Percentiles rank a stretch among this genome's conserved stretches.
Evolutionary conservation across 2,113 vertebrate genomes (phyloP).

Genomic region (Trematomus loennbergii): DNA sequence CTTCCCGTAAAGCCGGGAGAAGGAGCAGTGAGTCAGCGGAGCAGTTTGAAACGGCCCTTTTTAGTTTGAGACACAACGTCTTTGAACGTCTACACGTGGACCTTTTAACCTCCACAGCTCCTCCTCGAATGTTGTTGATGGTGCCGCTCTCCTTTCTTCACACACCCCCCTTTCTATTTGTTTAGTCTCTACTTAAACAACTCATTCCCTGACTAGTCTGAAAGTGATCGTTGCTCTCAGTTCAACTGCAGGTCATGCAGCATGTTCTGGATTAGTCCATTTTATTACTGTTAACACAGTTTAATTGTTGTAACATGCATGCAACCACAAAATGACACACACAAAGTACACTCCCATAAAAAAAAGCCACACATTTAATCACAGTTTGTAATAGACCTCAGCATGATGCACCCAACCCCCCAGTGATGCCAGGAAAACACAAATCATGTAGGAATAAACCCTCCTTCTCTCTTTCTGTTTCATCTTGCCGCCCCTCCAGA

Average conservation of each 20-base stretch:
- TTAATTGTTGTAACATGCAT: conserved; percentile 8
- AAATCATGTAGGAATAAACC: conserved; percentile 46
- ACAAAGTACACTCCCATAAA: conserved; percentile 32
- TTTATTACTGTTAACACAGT: not conserved
- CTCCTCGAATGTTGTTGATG: conserved; percentile 25
- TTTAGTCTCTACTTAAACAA: conserved; percentile 34
- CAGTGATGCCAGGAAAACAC: conserved; percentile 53
- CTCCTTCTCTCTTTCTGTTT: conserved; percentile 42
- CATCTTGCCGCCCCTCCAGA: conserved; percentile 49
- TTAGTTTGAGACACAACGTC: conserved; percentile 57
- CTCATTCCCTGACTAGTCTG: conserved; percentile 6
- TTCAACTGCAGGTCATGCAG: conserved; percentile 40
- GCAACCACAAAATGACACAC: conserved; percentile 32
- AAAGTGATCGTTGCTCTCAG: conserved; percentile 27
- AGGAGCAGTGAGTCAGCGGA: conserved; percentile 81
- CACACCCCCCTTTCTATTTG: conserved; percentile 8
- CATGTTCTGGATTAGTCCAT: not conserved
- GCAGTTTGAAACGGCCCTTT: conserved; percentile 68
- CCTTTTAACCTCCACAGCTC: conserved; percentile 36
- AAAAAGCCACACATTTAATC: conserved; percentile 45
- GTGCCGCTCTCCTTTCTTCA: conserved; percentile 2
- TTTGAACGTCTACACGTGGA: conserved; percentile 54
- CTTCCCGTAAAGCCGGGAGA: conserved; percentile 84
- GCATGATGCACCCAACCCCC: not conserved
- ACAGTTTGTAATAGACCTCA: conserved; percentile 35